Base-by-base conservation (phyloP, 1,140 invertebrate species). In the Habropoda laboriosa region DNA sequence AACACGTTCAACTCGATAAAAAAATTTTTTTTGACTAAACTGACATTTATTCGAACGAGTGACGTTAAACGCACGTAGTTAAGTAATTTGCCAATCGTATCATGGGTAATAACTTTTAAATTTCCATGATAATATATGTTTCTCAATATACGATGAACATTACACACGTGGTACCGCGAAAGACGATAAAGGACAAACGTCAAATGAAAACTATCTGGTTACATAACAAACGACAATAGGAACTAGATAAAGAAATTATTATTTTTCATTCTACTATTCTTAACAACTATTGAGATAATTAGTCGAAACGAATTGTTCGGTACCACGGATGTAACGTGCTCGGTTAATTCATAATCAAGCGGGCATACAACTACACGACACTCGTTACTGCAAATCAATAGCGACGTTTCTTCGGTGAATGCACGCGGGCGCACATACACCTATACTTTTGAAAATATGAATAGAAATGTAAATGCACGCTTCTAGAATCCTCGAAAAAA, bases 301-400 rank as follows among this genome's bases (percentile, higher is more conserved):
- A 12, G n/a, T 13, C 8, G 2, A 55, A 66, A 45, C 7, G 27
- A 24, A 16, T 57, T 42, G 30, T 47, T 49, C 30, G 8, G 12
- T 47, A 7, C 8, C 3, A 55, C 2, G 7, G 35, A 57, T 18
- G 10, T 18, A 47, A 40, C n/a, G 2, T 2, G 38, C 7, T n/a
- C n/a, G n/a, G 35, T 16, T 5, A 27, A 68, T 38, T 57, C 10
- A 30, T 40, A 53, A 79, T 72, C 53, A 47, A 71, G 32, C 27
- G 24, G 7, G 16, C 21, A 30, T 38, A 16, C 24, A 49, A 16
- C 16, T 63, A 63, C 32, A 8, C n/a, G 47, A 49, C 42, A 42
- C 13, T 30, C 10, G 35, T 55, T 45, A 51, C 13, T 27, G 13
- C 24, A 21, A 79, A 79, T 79, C 76, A 12, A 79, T 73, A 79